Evolutionary conservation across 2,888 invertebrate species (phyloP).

Genomic region (Nudaria mundana): DNA sequence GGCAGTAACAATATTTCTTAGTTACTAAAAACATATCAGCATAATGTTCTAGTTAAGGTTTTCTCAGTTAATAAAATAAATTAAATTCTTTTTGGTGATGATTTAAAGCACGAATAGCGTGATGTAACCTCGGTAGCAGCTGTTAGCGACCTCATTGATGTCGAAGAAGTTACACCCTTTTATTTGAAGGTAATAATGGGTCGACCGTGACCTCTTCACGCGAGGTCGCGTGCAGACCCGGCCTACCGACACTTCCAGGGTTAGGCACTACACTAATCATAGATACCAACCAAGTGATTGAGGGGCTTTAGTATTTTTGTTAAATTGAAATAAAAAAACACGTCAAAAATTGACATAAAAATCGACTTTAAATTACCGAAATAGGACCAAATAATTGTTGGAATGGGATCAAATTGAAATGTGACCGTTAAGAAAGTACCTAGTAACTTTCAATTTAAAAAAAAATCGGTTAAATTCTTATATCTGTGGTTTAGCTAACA

Average conservation of each 20-base stretch:
- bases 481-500: no score
- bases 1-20: constrained; percentile 19
- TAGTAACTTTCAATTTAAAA: no score
- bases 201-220: constrained; percentile 56
- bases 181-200: constrained; percentile 28
- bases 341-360: no score
- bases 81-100: constrained; percentile 1
- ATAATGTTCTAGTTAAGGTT: no score
- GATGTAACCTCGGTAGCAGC: constrained; percentile 25
- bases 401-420: no score
- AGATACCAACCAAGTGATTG: constrained; percentile 8
- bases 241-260: constrained; percentile 46
- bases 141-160: constrained; percentile 50
- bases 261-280: constrained; percentile 40
- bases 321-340: no score
- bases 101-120: constrained; percentile 18
- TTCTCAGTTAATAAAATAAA: not conserved
- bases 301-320: constrained; percentile 8
- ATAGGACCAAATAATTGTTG: no score
- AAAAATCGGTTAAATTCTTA: no score
- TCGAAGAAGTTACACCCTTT: constrained; percentile 24
- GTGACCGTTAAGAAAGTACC: no score
- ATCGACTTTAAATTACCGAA: no score
- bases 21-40: not conserved
- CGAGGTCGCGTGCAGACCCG: constrained; percentile 54